Conservation (phyloP, 2,113 vertebrate species). For the Cygnus buccinator region DNA sequence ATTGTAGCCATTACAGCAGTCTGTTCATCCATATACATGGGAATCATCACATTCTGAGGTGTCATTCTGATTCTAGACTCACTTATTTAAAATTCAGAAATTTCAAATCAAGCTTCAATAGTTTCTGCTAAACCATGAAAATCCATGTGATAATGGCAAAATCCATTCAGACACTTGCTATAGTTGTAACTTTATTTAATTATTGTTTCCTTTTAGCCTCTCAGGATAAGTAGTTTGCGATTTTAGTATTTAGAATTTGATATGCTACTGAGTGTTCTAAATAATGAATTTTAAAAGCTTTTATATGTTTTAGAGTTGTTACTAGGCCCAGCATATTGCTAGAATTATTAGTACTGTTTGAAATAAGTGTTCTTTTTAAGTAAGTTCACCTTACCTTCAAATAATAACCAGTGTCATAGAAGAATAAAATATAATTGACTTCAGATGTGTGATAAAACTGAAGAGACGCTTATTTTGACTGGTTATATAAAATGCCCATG, state of each 20-base stretch:
- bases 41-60: neutral
- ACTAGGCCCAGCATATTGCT: neutral
- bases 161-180: neutral
- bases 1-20: neutral
- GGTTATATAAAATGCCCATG: slow-evolving; percentile 35
- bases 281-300: neutral
- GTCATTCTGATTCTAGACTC: neutral
- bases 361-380: neutral
- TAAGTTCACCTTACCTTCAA: neutral
- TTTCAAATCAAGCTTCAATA: slow-evolving; percentile 5
- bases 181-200: neutral
- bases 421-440: neutral
- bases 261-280: neutral
- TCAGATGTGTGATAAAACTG: neutral
- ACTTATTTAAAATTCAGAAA: neutral
- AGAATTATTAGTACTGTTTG: neutral
- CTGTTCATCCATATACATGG: neutral
- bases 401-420: neutral
- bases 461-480: slow-evolving; percentile 30
- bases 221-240: neutral
- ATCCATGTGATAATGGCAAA: neutral
- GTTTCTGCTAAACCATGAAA: neutral
- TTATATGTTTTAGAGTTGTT: neutral
- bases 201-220: neutral
- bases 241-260: neutral